A percentile compares a stretch with the other conserved stretches of the same genome.
Conservation (phyloP, 2,888 invertebrate species). For the Neoitamus cyanurus region DNA sequence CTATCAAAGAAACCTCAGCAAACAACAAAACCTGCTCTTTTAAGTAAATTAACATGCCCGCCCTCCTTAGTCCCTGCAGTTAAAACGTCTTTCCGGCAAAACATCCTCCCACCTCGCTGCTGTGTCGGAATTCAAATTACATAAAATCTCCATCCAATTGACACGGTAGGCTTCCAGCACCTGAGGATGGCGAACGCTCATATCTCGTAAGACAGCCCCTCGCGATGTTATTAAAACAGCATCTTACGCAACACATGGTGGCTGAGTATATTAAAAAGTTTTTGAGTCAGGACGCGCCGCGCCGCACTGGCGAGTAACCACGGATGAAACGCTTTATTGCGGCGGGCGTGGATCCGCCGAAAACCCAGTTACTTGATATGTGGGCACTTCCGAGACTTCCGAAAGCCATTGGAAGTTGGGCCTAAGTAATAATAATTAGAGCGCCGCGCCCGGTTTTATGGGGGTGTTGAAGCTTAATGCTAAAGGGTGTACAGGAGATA, state of each 20-base stretch:
- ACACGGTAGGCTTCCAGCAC: background rate
- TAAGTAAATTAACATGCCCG: background rate
- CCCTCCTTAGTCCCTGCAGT: background rate
- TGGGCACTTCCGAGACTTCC: background rate
- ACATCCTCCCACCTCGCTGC: background rate
- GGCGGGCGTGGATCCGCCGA: background rate
- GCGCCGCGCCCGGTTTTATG: background rate
- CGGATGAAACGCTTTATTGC: background rate
- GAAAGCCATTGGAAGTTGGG: background rate
- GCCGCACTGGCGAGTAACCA: too few relatives aligned
- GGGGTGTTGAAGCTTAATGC: background rate
- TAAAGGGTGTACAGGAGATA: background rate
- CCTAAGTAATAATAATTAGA: background rate
- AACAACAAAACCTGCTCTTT: background rate
- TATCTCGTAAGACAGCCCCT: background rate
- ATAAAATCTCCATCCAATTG: constrained; percentile 2
- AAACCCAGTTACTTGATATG: background rate
- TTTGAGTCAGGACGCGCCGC: background rate
- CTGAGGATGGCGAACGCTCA: background rate
- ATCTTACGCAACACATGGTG: background rate
- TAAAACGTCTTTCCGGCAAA: background rate
- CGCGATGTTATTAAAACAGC: background rate
- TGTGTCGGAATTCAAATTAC: background rate
- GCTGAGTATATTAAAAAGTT: constrained; percentile 4
- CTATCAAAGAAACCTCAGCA: background rate